These are phyloP conservation scores for Catamblyrhynchus diadema DNA, from an alignment of 2,797 vertebrate genomes.

Conservation along the genomic window DNA sequence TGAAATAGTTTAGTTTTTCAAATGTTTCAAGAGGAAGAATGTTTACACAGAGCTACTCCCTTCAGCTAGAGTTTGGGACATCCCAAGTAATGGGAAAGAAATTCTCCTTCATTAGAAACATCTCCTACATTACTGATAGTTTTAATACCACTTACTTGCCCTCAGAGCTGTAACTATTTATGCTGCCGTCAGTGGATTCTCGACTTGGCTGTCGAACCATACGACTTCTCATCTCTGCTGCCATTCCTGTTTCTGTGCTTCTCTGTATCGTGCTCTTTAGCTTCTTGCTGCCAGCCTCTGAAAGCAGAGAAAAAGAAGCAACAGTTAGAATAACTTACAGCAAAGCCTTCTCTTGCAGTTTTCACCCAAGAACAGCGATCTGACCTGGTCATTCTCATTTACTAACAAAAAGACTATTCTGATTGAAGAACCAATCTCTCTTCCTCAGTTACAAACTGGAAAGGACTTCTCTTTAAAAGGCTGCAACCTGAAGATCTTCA, in stretches of 20 bases:
- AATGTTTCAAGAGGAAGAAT: background rate
- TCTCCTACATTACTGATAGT: background rate
- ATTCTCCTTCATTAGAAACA: background rate
- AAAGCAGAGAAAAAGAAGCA: background rate
- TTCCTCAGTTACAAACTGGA: background rate
- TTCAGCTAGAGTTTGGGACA: background rate
- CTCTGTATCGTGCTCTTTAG: conserved; percentile 94
- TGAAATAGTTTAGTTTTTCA: background rate
- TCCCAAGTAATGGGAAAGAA: background rate
- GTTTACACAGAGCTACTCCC: background rate
- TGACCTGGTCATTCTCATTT: background rate
- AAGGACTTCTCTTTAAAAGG: background rate
- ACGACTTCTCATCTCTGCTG: conserved; percentile 90
- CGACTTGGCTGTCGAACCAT: conserved; percentile 95
- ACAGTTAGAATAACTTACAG: background rate
- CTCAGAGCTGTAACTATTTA: conserved; percentile 96
- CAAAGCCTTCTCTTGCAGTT: background rate
- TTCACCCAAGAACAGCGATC: background rate
- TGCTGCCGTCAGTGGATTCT: conserved; percentile 95
- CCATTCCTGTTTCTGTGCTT: conserved; percentile 97
- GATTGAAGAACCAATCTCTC: background rate
- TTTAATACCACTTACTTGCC: conserved; percentile 87
- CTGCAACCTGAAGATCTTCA: background rate
- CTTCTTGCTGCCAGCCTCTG: conserved; percentile 92
- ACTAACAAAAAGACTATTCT: background rate